phyloP scores from a whole-genome alignment of 2,797 vertebrate genomes.

The Pachyuromys duprasi region DNA sequence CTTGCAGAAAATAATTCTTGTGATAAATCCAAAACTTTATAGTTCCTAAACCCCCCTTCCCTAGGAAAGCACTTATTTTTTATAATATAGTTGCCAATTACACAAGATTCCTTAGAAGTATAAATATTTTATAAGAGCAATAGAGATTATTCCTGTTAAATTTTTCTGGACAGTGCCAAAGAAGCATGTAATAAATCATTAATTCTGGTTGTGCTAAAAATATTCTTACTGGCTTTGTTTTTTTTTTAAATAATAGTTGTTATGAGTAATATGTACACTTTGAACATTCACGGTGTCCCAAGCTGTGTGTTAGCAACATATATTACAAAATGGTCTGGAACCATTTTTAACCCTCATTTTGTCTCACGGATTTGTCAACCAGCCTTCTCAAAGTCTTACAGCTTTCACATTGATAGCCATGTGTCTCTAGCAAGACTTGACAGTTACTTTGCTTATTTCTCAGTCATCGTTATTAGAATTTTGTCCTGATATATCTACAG shows the following conservation, averaged over 20 bases:
- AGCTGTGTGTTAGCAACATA: background rate
- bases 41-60: background rate
- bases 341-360: background rate
- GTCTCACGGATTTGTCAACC: background rate
- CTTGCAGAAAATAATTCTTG: conserved; percentile 56
- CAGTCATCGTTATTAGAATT: background rate
- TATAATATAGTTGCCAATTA: conserved; percentile 54
- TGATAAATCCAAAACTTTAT: conserved; percentile 52
- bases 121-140: conserved; percentile 58
- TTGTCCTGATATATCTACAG: background rate
- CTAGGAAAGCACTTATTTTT: conserved; percentile 60
- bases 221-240: background rate
- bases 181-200: conserved; percentile 26
- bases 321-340: background rate
- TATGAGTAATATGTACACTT: background rate
- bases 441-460: background rate
- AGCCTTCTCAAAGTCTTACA: background rate
- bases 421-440: background rate
- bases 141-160: conserved; percentile 45
- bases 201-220: conserved; percentile 44
- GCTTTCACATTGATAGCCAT: background rate
- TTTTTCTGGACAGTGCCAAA: conserved; percentile 50
- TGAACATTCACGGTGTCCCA: background rate
- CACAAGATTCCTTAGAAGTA: conserved; percentile 67
- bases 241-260: conserved; percentile 11